Base-by-base conservation (phyloP, 2,797 vertebrate genomes). In the Chlorospingus flavigularis region DNA sequence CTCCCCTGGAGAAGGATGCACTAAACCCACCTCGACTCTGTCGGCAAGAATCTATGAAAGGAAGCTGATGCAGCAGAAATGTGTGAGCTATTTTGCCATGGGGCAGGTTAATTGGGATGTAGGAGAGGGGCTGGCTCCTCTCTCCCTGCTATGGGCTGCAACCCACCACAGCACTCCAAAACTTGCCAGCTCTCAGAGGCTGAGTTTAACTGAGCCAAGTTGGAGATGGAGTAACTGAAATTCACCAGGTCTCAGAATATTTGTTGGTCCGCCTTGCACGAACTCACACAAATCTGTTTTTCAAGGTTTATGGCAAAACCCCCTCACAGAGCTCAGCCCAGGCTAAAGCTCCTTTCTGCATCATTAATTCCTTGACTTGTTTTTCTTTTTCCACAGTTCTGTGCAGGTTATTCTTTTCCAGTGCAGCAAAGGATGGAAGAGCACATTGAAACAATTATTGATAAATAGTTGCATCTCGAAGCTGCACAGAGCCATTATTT, bases 381-480 rank as follows among this genome's bases (percentile, higher is more conserved):
- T 91, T 94, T 92, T 48, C 51, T 47, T 88, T 95, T 72, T 79
- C 75, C 39, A 31, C 66, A 90, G 54, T 74, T 86, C 54, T 74
- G 60, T 65, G 25, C 51, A 57, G 85, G 74, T 74, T 54, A 31
- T 80, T 72, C 43, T 63, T 42, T 51, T 30, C 11, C 47, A 63
- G 45, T 1, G 26, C n/a, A 47, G 50, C 2, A 4, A 85, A 54
- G 58, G 71, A 89, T 42, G 58, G 89, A 88, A 66, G 45, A 92
- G 39, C 67, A 94, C 37, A 35, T 23, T 47, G 85, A 94, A 95
- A 63, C 61, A 35, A 76, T 68, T 92, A 80, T 48, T 42, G 33
- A 92, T 93, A 95, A 95, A 92, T 15, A 94, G 74, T 70, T 91
- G 62, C 33, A 79, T 89, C 91, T 97, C 47, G 0, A 92, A 96